Base-by-base conservation (phyloP, 2,888 invertebrate genomes). In the Eucriotettix oculatus region DNA sequence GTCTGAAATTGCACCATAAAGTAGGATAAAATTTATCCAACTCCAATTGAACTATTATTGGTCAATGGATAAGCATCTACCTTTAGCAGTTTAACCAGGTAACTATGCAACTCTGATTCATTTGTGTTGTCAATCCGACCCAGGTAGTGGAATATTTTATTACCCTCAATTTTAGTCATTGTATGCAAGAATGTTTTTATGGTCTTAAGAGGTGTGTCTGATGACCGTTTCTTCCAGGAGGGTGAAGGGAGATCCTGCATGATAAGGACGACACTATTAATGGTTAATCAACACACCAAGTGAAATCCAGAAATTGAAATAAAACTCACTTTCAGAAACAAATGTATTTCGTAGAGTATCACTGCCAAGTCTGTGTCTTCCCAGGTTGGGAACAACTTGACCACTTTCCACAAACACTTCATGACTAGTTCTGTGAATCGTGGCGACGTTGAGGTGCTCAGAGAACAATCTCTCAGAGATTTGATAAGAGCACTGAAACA, bases 371-470 rank as follows among this genome's bases (percentile, higher is more conserved):
- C 85, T 42, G 90, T 78, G 3, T 79, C 78, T 69, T 83, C 80
- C 83, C 92, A 91, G 57, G 85, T 82, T 0, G 90, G 84, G 69
- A 97, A 83, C 74, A 88, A 83, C 73, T 93, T 90, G 16, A 94
- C 84, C 61, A 92, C 87, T 71, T 93, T 90, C 97, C 97, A 97
- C 70, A 95, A 82, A 72, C 96, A 97, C 76, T 95, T 92, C 82
- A 92, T 88, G 0, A 90, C 82, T 54, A 92, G 75, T 70, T 92
- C 91, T 56, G 87, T 85, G 70, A 86, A 87, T 66, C 90, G 84
- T 0, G 83, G 81, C 0, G 83, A 79, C 60, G 81, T 81, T 1
- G 79, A 77, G 0, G 81, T 80, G 61, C 82, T 83, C 10, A 79
- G 79, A 58, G 94, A 86, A 41, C 86, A 86, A 63, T 93, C 92